phyloP scores from a whole-genome alignment of 2,797 vertebrate genomes.

The Chaetophractus vellerosus region DNA sequence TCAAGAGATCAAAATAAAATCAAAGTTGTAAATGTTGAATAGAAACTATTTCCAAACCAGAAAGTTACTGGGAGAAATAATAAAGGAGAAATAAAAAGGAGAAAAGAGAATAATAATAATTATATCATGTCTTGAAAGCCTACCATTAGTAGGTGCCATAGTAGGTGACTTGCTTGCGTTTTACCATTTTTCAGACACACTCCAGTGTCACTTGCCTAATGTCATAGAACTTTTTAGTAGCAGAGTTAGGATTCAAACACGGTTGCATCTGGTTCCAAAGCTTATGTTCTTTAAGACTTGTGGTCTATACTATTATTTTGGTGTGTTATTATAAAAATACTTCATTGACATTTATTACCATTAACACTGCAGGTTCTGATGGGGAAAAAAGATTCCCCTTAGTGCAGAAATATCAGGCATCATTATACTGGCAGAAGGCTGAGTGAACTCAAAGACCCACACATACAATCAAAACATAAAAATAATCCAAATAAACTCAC shows the following conservation, averaged over 20 bases:
- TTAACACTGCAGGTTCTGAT: background rate
- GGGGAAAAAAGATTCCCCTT: background rate
- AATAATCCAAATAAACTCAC: background rate
- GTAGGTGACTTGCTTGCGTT: background rate
- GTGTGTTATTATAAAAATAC: background rate
- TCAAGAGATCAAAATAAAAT: conserved; percentile 47
- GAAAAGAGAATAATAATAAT: background rate
- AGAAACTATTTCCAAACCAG: background rate
- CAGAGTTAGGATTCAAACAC: background rate
- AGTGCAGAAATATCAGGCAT: background rate
- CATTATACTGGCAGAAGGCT: background rate
- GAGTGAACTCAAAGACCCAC: background rate
- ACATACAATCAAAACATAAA: background rate
- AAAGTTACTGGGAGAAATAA: background rate
- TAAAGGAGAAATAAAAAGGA: background rate
- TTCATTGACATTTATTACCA: background rate
- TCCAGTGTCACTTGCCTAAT: background rate
- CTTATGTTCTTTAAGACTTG: background rate
- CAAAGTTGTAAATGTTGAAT: background rate
- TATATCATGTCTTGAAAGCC: background rate
- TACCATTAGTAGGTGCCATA: background rate
- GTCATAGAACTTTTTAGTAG: background rate
- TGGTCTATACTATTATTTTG: background rate
- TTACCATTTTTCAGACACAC: background rate
- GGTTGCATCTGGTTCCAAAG: background rate